Evolutionary conservation across 2,113 vertebrate species (phyloP).

Genomic region (Hemicordylus capensis): DNA sequence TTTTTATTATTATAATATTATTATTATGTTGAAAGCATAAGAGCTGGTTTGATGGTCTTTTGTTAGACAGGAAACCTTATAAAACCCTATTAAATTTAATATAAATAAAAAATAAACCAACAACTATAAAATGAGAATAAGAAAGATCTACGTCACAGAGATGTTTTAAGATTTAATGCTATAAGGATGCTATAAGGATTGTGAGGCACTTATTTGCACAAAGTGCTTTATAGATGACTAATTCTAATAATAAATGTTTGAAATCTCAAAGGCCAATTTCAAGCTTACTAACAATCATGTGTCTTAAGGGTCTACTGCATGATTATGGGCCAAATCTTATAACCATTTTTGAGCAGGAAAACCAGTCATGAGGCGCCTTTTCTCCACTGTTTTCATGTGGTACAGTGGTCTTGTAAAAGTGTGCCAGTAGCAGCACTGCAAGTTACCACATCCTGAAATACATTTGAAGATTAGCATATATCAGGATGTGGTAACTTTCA

Average conservation of each 20-base stretch:
- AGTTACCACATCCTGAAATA: not conserved
- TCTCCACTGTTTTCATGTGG: not conserved
- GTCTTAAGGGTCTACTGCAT: not conserved
- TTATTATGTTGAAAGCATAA: not conserved
- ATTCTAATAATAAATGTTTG: not conserved
- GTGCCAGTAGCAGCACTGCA: not conserved
- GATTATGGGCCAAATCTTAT: not conserved
- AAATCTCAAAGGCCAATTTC: not conserved
- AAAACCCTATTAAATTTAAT: not conserved
- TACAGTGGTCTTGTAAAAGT: not conserved
- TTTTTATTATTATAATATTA: not conserved
- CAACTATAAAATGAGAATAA: not conserved
- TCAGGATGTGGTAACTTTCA: not conserved
- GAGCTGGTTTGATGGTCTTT: not conserved
- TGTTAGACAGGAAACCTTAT: not conserved
- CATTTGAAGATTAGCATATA: conserved; percentile 9
- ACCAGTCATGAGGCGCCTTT: not conserved
- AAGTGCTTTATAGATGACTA: not conserved
- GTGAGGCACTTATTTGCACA: not conserved
- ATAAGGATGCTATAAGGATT: not conserved
- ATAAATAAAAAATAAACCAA: not conserved
- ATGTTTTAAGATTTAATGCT: not conserved
- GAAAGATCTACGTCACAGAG: not conserved
- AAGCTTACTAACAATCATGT: not conserved
- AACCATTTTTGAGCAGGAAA: not conserved